Evolutionary conservation across 2,888 invertebrate species (phyloP), one percentile per base, ranked within the genome.

Genomic region (Neocrepidodera transversa): DNA sequence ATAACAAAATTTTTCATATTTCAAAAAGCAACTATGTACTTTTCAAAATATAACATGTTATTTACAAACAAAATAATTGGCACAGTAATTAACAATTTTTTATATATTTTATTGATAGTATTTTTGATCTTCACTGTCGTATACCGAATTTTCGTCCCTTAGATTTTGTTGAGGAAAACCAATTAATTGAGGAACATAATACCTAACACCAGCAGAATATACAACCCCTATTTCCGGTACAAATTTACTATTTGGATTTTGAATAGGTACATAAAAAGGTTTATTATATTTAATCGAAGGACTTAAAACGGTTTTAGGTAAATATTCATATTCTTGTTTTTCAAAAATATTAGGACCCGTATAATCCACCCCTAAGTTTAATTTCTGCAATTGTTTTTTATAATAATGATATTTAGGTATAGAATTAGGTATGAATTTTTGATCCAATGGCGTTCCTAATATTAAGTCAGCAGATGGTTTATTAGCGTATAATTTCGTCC

Each of bases 171-270:
- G 40, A 53, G 63, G 64, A 17, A 68, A 51, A 47, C 72, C 68
- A 36, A 71, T 65, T 40, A 78, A 56, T 68, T 79, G 79, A 53
- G 80, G 80, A 45, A 79, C 72, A 52, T 80, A 80, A 61, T 80
- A 80, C 59, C 77, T 71, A 10, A 80, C 73, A 11, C 80, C 80
- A 2, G 78, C 70, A 2, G 79, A 79, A 65, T 79, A 79, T 18
- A 78, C 62, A 13, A 80, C 65, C 10, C 80, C 80, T 59, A 80
- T 79, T 67, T 78, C 74, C 2, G 79, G 79, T 16, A 80, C 78
- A 11, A 58, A 68, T 49, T 70, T 73, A 4, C 58, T 30, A 16
- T 51, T 43, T 7, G 4, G 30, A 7, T 54, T 45, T 10, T 59
- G 20, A 40, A 61, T 49, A 16, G 62, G 60, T 13, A 53, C 60